phyloP scores from a whole-genome alignment of 2,888 invertebrate genomes.

The Osmoderma eremita region DNA sequence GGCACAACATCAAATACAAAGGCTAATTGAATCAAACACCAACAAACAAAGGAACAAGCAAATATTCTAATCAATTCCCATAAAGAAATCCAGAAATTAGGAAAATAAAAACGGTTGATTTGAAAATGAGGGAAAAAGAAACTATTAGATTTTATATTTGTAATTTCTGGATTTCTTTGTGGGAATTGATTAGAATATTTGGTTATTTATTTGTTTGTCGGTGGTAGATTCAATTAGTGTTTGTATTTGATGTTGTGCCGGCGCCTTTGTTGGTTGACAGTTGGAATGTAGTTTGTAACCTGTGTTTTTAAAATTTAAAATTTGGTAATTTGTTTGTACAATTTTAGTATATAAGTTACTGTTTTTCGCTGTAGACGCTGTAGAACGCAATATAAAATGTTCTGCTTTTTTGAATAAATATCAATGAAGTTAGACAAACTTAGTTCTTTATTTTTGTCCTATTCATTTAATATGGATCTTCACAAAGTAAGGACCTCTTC shows the following conservation, averaged over 20 bases:
- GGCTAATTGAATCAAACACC: neutral
- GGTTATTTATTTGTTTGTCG: constrained; percentile 7
- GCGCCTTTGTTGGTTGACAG: constrained; percentile 15
- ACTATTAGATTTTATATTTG: constrained; percentile 2
- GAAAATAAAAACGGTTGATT: neutral
- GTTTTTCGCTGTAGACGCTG: constrained; percentile 11
- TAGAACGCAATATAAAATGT: constrained; percentile 13
- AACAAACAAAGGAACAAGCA: neutral
- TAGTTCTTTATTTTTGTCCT: constrained; percentile 20
- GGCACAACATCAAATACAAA: neutral
- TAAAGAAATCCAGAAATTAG: neutral
- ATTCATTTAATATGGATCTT: constrained; percentile 9
- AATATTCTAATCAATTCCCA: neutral
- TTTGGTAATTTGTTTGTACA: constrained; percentile 12
- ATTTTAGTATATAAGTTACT: constrained; percentile 14
- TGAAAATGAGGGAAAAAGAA: neutral
- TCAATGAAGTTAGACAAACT: constrained; percentile 10
- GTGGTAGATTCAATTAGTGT: constrained; percentile 9
- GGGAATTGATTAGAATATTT: constrained; percentile 17
- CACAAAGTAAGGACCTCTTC: constrained; percentile 5
- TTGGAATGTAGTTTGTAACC: constrained; percentile 12
- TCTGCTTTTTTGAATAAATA: constrained; percentile 19
- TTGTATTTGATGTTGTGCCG: constrained; percentile 18
- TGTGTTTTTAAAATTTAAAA: constrained; percentile 13
- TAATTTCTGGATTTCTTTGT: constrained; percentile 16